These are phyloP conservation scores for Taurulus bubalis DNA, from an alignment of 2,113 vertebrate genomes.

Conservation along the genomic window DNA sequence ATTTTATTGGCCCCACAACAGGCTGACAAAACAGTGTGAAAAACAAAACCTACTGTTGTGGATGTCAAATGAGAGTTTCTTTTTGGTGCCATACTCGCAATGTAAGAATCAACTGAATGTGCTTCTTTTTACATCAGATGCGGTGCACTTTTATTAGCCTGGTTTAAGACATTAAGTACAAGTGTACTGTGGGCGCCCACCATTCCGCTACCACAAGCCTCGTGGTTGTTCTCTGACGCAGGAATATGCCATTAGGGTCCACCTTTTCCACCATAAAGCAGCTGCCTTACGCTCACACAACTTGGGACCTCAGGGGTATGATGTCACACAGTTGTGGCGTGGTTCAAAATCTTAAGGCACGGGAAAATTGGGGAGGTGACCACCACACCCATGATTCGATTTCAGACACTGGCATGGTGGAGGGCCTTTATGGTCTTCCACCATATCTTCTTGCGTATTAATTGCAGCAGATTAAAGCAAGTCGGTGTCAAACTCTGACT, in stretches of 20 bases:
- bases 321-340: conserved; percentile 64
- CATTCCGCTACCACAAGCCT: conserved; percentile 46
- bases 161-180: conserved; percentile 54
- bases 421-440: conserved; percentile 8
- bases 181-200: conserved; percentile 63
- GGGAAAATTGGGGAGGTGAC: conserved; percentile 41
- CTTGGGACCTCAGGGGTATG: conserved; percentile 54
- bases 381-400: conserved; percentile 39
- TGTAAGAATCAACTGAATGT: conserved; percentile 6
- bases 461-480: conserved; percentile 27
- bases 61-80: conserved; percentile 14
- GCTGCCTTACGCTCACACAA: conserved; percentile 53
- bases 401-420: conserved; percentile 17
- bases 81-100: not conserved
- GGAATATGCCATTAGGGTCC: conserved; percentile 64
- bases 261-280: conserved; percentile 77
- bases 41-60: not conserved
- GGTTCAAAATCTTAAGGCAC: conserved; percentile 50
- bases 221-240: conserved; percentile 66
- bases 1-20: not conserved
- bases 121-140: conserved; percentile 31
- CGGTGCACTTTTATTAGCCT: conserved; percentile 43
- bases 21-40: not conserved
- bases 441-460: conserved; percentile 7
- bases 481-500: conserved; percentile 37